Evolutionary conservation across 2,113 vertebrate genomes (phyloP).

Genomic region (Lagenorhynchus albirostris): DNA sequence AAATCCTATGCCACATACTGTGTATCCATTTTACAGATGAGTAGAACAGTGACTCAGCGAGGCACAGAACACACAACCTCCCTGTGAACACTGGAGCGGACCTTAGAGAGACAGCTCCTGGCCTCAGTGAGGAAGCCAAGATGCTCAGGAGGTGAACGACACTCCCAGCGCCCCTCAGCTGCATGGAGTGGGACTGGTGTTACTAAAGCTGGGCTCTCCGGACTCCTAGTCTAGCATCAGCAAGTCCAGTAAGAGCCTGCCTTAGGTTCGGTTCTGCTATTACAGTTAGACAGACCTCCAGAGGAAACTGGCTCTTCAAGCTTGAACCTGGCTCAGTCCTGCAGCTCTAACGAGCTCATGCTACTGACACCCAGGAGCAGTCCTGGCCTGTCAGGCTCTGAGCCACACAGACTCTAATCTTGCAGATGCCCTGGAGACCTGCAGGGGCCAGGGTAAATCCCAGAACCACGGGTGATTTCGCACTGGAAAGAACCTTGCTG

Average conservation of each 20-base stretch:
- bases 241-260: not conserved
- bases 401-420: not conserved
- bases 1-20: not conserved
- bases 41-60: not conserved
- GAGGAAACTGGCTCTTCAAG: not conserved
- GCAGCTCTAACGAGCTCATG: not conserved
- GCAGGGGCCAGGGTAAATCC: not conserved
- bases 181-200: not conserved
- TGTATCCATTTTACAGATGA: not conserved
- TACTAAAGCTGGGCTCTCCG: not conserved
- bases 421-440: not conserved
- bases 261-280: not conserved
- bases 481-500: not conserved
- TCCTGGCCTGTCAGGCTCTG: not conserved
- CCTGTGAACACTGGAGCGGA: not conserved
- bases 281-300: not conserved
- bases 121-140: not conserved
- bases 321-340: not conserved
- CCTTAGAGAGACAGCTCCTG: not conserved
- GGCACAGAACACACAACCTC: not conserved
- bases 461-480: not conserved
- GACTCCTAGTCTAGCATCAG: not conserved
- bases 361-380: not conserved
- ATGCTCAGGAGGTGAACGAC: not conserved
- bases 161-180: accelerated